Evolutionary conservation across 2,888 invertebrate species (phyloP).

Genomic region (Euzetes globulus): DNA sequence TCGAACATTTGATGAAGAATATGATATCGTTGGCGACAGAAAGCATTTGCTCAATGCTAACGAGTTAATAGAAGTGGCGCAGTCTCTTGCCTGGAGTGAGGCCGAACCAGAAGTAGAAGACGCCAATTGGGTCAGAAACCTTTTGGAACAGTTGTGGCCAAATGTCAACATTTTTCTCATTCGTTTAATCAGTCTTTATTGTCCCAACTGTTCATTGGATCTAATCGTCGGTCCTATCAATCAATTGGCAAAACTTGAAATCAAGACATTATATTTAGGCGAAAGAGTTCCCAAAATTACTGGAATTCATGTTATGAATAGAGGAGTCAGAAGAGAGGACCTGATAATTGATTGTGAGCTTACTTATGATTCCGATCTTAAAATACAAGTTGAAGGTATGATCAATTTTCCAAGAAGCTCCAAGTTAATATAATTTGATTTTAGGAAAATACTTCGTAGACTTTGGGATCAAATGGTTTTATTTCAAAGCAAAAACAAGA

Average conservation of each 20-base stretch:
- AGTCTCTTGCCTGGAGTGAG: neutral
- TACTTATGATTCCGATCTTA: conserved; percentile 2
- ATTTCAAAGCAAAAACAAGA: conserved; percentile 4
- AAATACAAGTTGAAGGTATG: neutral
- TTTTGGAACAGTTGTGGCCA: neutral
- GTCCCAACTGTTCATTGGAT: conserved; percentile 2
- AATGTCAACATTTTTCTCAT: conserved; percentile 6
- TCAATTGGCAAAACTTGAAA: neutral
- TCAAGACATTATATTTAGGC: conserved; percentile 2
- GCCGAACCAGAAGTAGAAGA: conserved; percentile 9
- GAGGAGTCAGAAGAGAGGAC: conserved; percentile 14
- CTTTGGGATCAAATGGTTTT: conserved; percentile 20
- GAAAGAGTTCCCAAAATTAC: neutral
- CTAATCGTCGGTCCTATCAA: neutral
- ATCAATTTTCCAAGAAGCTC: neutral
- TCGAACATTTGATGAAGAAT: neutral
- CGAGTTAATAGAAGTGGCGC: neutral
- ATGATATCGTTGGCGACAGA: neutral
- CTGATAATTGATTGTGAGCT: conserved; percentile 17
- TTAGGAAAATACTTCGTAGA: neutral
- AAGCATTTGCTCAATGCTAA: neutral
- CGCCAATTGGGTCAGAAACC: neutral
- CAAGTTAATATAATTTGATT: neutral
- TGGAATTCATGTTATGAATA: conserved; percentile 27
- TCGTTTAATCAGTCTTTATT: neutral